Base-by-base conservation (phyloP, 2,113 vertebrate species). In the Rhea pennata region DNA sequence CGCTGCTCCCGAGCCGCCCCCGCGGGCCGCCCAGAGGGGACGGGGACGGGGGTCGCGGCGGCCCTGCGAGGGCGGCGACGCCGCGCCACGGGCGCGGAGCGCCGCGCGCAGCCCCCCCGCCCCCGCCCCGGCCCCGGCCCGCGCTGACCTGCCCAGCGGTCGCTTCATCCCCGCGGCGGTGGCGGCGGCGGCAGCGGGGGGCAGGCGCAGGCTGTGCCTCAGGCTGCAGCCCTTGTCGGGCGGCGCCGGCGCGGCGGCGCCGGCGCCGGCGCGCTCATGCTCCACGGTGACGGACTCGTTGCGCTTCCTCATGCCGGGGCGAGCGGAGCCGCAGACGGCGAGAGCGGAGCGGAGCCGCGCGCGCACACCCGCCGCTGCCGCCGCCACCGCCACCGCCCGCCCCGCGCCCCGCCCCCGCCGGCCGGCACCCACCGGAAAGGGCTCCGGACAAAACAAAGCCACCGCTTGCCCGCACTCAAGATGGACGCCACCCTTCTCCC, bases 271-370 rank as follows among this genome's bases (percentile, higher is more conserved):
- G 82, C 95, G 93, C 74, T 96, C 95, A 95, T 96, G 95, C 74
- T 95, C 95, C 82, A 96, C 93, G 73, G 95, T 96, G 26, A 95
- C 93, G n/a, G 95, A 95, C 36, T 96, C 95, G 91, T 96, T 96
- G 26, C 95, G 95, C 27, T 95, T 96, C 91, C 93, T 96, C 95
- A 96, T 96, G 87, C 92, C 90, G 95, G 54, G 58, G 77, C 56
- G 59, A 51, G 51, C 74, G 29, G 51, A 26, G 33, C 69, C 73
- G 24, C 83, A 17, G 46, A 48, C 46, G 46, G 46, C 46, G 46
- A 48, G 16, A 48, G 46, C 46, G 46, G 6, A 48, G 51, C 73
- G n/a, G 50, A 21, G 31, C 69, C 67, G 24, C 83, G n/a, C 26
- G 27, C 64, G 21, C 83, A 29, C 26, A 24, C 62, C 62, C 69